Conservation (phyloP, 2,113 vertebrate genomes). For the Hyaena hyaena region DNA sequence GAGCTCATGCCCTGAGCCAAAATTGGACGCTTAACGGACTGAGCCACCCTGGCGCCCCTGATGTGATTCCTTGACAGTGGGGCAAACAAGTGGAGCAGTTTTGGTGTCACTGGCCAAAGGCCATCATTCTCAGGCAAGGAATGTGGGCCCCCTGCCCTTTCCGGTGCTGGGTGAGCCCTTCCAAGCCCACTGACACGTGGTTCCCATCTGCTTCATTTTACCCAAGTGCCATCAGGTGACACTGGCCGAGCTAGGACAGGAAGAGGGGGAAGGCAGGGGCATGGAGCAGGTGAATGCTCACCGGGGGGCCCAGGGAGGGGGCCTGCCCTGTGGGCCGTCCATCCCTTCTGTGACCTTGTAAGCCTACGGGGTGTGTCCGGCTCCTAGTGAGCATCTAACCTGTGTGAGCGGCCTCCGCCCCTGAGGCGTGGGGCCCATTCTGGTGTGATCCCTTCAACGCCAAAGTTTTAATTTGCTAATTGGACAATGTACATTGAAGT, state of each 20-base stretch:
- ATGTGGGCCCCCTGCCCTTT: neutral
- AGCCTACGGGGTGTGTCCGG: neutral
- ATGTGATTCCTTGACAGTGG: neutral
- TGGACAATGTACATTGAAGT: neutral
- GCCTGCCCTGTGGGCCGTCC: neutral
- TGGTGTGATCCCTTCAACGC: neutral
- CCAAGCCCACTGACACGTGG: neutral
- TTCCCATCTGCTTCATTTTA: fast-evolving
- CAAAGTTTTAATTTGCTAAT: neutral
- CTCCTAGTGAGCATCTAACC: neutral
- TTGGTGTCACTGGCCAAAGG: neutral
- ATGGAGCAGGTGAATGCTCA: fast-evolving
- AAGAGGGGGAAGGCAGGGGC: neutral
- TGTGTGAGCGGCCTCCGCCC: fast-evolving
- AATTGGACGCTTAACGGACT: no score
- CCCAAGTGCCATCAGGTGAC: no score
- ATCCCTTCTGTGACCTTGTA: neutral
- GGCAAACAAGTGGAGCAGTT: neutral
- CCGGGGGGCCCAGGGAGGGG: fast-evolving
- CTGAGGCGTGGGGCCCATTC: fast-evolving
- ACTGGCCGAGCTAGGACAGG: fast-evolving
- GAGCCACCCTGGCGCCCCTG: no score
- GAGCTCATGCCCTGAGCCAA: no score
- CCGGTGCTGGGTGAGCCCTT: neutral
- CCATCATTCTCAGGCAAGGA: neutral